Percentiles rank a stretch among this genome's conserved stretches.
Conservation (phyloP, 2,888 invertebrate species). For the Drosophila cognata region DNA sequence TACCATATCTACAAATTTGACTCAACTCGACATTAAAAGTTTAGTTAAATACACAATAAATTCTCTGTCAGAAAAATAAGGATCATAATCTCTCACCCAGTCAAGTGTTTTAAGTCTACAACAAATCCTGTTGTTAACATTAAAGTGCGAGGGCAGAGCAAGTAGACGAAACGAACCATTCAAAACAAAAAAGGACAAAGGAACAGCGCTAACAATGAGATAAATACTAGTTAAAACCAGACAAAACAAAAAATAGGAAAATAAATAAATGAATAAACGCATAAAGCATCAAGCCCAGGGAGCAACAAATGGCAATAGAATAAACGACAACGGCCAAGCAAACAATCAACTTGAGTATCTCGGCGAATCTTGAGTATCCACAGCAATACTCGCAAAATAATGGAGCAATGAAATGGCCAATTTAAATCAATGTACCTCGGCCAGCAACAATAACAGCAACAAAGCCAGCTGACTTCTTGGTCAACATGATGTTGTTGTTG, state of each 20-base stretch:
- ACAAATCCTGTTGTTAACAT: constrained; percentile 51
- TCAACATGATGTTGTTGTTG: not conserved
- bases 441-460: constrained; percentile 42
- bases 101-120: constrained; percentile 12
- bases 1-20: not conserved
- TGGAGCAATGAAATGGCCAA: constrained; percentile 72
- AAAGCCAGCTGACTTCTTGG: constrained; percentile 40
- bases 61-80: not conserved
- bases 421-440: constrained; percentile 62
- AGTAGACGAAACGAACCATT: not conserved
- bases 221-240: constrained; percentile 40
- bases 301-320: constrained; percentile 5
- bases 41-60: not conserved
- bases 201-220: constrained; percentile 21
- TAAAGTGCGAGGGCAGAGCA: constrained; percentile 4
- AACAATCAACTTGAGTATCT: constrained; percentile 64
- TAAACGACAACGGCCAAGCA: constrained; percentile 36
- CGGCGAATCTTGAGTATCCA: constrained; percentile 14
- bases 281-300: constrained; percentile 6
- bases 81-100: not conserved
- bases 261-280: constrained; percentile 26
- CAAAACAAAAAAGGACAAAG: constrained; percentile 17
- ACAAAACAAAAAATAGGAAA: constrained; percentile 31
- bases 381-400: constrained; percentile 48
- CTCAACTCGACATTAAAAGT: not conserved